Conservation (phyloP, 2,888 invertebrate genomes). For the Ceramica pisi region DNA sequence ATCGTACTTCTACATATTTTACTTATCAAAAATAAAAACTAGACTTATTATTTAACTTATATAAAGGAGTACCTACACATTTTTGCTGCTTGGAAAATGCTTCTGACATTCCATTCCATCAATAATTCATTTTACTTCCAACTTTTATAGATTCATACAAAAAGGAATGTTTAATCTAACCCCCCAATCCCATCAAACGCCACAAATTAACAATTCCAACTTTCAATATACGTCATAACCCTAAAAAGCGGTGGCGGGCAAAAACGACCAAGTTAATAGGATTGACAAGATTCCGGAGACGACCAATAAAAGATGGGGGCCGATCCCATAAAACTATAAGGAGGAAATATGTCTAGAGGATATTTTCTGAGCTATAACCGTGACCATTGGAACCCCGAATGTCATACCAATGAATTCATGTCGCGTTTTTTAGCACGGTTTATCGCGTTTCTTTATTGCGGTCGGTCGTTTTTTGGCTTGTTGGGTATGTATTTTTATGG, state of each 20-base stretch:
- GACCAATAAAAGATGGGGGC: conserved; percentile 88
- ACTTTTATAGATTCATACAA: conserved; percentile 54
- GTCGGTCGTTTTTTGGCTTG: conserved; percentile 82
- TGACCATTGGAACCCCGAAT: conserved; percentile 87
- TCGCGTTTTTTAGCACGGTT: conserved; percentile 87
- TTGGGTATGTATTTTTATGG: conserved; percentile 80
- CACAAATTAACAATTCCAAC: conserved; percentile 80
- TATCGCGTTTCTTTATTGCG: conserved; percentile 90
- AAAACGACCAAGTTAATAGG: conserved; percentile 83
- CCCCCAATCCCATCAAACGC: conserved; percentile 68
- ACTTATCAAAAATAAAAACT: no score
- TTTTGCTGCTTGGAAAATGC: background rate
- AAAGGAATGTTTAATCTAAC: conserved; percentile 62
- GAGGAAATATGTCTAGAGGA: conserved; percentile 84
- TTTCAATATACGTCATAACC: conserved; percentile 78
- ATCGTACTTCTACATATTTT: no score
- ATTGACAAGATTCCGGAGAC: conserved; percentile 86
- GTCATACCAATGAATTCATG: conserved; percentile 91
- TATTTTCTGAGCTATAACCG: conserved; percentile 81
- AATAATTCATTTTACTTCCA: conserved; percentile 16
- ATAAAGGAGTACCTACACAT: no score
- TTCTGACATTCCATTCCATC: conserved; percentile 12
- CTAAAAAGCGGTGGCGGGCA: conserved; percentile 73
- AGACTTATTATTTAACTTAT: no score
- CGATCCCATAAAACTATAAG: conserved; percentile 89